Conservation (phyloP, 2,113 vertebrate genomes). For the Siniperca knerii region DNA sequence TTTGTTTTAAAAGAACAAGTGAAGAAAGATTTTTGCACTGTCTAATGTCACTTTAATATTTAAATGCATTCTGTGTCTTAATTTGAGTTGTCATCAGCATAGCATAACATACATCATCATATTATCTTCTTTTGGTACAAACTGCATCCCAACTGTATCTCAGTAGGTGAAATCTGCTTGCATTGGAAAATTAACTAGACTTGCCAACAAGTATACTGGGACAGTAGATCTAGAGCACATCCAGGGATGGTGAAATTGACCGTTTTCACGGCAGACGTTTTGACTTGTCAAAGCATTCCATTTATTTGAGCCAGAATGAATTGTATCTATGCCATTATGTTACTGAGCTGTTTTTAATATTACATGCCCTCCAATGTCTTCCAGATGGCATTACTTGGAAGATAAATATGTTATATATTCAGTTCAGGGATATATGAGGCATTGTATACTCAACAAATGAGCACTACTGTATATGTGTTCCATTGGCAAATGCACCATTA, state of each 20-base stretch:
- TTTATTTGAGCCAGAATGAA: background rate
- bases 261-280: background rate
- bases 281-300: background rate
- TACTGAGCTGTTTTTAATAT: background rate
- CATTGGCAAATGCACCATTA: background rate
- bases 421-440: background rate
- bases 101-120: background rate
- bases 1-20: background rate
- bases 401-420: background rate
- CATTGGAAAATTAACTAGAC: background rate
- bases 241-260: background rate
- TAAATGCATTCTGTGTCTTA: background rate
- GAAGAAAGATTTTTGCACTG: background rate
- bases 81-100: background rate
- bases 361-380: background rate
- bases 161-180: background rate
- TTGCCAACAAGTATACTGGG: background rate
- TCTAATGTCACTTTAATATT: background rate
- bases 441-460: background rate
- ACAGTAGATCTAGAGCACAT: background rate
- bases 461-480: background rate
- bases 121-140: constrained; percentile 2
- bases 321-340: background rate
- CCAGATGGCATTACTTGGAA: background rate
- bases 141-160: background rate